Base-by-base conservation (phyloP, 2,113 vertebrate genomes). In the Clarias macrocephalus region DNA sequence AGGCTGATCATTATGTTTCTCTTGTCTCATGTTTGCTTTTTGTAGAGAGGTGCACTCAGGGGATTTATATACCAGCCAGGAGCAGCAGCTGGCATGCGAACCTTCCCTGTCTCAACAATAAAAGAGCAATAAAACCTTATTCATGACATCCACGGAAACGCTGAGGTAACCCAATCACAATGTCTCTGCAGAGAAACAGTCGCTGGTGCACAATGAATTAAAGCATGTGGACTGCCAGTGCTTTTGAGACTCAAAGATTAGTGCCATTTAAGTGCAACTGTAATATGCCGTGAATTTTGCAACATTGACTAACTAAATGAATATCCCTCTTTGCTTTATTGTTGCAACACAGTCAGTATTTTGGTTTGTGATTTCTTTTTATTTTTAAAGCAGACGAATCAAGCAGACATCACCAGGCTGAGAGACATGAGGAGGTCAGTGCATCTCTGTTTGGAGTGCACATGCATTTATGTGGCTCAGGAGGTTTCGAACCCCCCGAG, bases 101-200 rank as follows among this genome's bases (percentile, higher is more conserved):
- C 76, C 75, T 83, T 57, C 70, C 10, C 79, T 70, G 60, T 77
- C 48, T 52, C 80, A 65, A 87, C 89, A 89, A 88, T 88, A 88
- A 90, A 90, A 77, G 60, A 18, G 66, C 90, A 91, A 89, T 88
- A 88, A 88, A 86, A 52, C 84, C 81, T 86, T 84, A 83, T 89
- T 90, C 81, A 90, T 86, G 89, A 81, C 33, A 80, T 72, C 33
- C 84, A 81, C 42, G 52, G 76, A 87, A 59, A 81, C n/a, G 81
- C 59, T 21, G 37, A 63, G 85, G 76, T 79, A 84, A 84, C 87
- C 54, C 87, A 90, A 81, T 88, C 81, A 87, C 82, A 60, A 37
- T 13, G 28, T 83, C 72, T 83, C 81, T 72, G 62, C 75, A 59
- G 57, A 59, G 52, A 85, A 76, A 37, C 28, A 59, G 66, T 42